Base-by-base conservation (phyloP, 2,888 invertebrate species). In the Caenorhabditis sp. region DNA sequence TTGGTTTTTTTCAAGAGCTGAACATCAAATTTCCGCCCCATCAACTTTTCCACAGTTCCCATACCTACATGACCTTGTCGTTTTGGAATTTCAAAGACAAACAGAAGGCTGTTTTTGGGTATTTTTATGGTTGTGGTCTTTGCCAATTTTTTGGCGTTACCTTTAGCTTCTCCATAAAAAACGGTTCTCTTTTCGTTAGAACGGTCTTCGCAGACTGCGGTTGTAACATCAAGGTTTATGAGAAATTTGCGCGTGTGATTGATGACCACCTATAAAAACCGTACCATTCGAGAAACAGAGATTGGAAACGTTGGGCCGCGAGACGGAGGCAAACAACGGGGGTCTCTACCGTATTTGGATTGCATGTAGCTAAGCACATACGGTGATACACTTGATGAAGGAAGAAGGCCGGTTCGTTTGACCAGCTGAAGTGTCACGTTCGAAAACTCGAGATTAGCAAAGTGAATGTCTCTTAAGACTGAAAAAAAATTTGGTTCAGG, bases 301-400 rank as follows among this genome's bases (percentile, higher is more conserved):
- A 6, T 2, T 46, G 11, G 8, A 35, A 9, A 32, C 20, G 2
- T 1, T 37, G 0, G 53, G 37, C 22, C 27, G 58, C 43, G 26
- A 24, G 50, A 27, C 9, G 35, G 32, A 43, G 46, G 50, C 52
- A 63, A 62, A 72, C 27, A 63, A 15, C 8, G 41, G 35, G 4
- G 35, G 22, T 22, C 35, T 17, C 7, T 26, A 48, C 55, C 55
- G 24, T 72, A 63, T 72, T 72, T 72, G 72, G 26, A 72, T 22
- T 63, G 72, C 56, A 35, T 55, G 50, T 58, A 30, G 48, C 58
- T 72, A 58, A 58, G 48, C 62, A 72, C 48, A 71, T 55, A 56
- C 24, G 48, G 27, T 27, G 56, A 41, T 72, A 72, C 56, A 56
- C 45, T 62, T 17, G 48, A 39, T 46, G 22, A 66, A 45, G 35